A percentile compares a stretch with the other conserved stretches of the same genome.
Evolutionary conservation across 2,888 invertebrate species (phyloP).

Genomic region (Embidobia sp.): DNA sequence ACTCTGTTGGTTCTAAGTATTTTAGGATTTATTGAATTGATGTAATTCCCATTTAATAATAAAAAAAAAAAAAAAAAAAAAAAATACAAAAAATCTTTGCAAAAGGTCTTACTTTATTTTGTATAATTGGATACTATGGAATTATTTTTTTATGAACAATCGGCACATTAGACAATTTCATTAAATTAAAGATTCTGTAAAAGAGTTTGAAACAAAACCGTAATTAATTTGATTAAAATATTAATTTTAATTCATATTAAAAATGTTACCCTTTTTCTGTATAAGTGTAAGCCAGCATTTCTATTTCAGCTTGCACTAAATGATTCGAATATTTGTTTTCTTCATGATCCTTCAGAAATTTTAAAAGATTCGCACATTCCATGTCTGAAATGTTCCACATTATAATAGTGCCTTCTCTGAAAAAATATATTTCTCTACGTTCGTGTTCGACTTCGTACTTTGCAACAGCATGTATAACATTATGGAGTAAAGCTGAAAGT

Average conservation of each 20-base stretch:
- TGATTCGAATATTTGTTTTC: conserved; percentile 87
- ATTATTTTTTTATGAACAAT: too few species aligned
- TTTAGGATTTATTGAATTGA: too few species aligned
- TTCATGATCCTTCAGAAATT: conserved; percentile 87
- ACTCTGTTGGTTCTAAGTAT: too few species aligned
- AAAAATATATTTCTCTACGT: conserved; percentile 93
- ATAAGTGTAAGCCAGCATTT: conserved; percentile 91
- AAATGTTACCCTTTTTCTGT: conserved; percentile 81
- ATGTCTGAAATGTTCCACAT: conserved; percentile 94
- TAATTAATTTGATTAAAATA: too few species aligned
- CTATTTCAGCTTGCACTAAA: conserved; percentile 89
- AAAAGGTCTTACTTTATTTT: too few species aligned
- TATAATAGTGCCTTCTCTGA: conserved; percentile 94
- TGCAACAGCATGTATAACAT: conserved; percentile 92
- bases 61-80: too few species aligned
- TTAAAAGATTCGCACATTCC: conserved; percentile 89
- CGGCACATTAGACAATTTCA: too few species aligned
- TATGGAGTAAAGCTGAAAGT: conserved; percentile 83
- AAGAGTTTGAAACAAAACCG: too few species aligned
- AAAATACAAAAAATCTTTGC: too few species aligned
- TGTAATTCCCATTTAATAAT: too few species aligned
- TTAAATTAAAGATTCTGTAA: too few species aligned
- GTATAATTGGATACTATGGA: too few species aligned
- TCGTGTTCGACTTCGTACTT: conserved; percentile 90
- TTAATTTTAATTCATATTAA: conserved; percentile 2